Conservation (phyloP, 2,797 vertebrate species). For the Decapterus maruadsi region DNA sequence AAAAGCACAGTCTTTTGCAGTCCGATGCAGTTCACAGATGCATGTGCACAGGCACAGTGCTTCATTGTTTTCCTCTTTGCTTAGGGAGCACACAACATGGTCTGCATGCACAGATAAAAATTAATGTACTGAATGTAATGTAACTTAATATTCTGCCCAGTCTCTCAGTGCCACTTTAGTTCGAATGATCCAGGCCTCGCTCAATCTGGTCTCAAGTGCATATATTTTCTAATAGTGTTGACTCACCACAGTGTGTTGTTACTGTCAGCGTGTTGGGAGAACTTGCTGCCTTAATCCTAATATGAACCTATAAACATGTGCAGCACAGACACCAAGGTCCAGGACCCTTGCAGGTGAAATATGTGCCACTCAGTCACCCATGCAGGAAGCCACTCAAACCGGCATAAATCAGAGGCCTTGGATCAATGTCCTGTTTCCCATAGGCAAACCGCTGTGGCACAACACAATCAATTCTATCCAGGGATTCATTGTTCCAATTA, state of each 20-base stretch:
- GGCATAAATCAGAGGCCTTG: conserved; percentile 67
- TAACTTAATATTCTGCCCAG: not conserved
- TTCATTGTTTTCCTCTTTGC: not conserved
- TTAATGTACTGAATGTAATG: conserved; percentile 16
- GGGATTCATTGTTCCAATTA: conserved; percentile 70
- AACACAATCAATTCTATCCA: conserved; percentile 72
- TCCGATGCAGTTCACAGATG: conserved; percentile 2
- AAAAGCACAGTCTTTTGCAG: not conserved
- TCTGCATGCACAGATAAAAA: not conserved
- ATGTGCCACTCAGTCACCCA: conserved; percentile 51
- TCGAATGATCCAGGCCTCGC: conserved; percentile 2
- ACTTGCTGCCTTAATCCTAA: conserved; percentile 24
- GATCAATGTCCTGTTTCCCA: conserved; percentile 73
- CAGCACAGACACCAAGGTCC: conserved; percentile 22
- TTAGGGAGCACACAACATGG: not conserved
- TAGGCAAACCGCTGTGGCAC: conserved; percentile 57
- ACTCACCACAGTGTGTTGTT: conserved; percentile 19
- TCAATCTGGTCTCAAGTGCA: not conserved
- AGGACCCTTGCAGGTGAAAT: conserved; percentile 54
- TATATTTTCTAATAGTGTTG: conserved; percentile 32
- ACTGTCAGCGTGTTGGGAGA: conserved; percentile 16
- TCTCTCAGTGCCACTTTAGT: not conserved
- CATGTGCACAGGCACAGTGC: not conserved
- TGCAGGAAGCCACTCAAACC: conserved; percentile 41
- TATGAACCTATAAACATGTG: conserved; percentile 36